Percentiles rank a stretch among this genome's conserved stretches.
Conservation (phyloP, 2,113 vertebrate species). For the Cisticola juncidis region DNA sequence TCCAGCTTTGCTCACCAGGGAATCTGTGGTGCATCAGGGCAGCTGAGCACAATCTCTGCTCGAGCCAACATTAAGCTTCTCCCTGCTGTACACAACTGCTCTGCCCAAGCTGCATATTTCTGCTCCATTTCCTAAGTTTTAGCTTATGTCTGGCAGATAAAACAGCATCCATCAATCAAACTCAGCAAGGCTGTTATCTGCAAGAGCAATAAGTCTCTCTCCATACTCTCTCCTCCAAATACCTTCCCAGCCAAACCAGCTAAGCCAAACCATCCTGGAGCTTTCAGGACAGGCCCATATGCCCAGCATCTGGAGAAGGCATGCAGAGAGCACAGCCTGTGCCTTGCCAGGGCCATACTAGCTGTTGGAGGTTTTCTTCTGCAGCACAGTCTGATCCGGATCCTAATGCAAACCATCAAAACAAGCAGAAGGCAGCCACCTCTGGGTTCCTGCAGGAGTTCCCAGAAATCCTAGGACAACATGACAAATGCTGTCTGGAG, state of each 20-base stretch:
- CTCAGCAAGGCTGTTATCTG: conserved; percentile 37
- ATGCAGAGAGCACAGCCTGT: not conserved
- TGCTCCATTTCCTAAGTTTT: conserved; percentile 29
- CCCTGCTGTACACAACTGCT: not conserved
- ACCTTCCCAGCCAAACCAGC: not conserved
- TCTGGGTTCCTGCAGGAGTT: not conserved
- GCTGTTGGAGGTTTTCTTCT: not conserved
- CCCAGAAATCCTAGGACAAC: not conserved
- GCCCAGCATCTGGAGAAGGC: conserved; percentile 44
- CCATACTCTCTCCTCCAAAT: not conserved
- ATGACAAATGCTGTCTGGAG: not conserved
- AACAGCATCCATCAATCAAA: conserved; percentile 41
- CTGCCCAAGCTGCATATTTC: conserved; percentile 2
- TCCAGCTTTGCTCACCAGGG: not conserved
- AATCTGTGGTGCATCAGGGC: accelerated
- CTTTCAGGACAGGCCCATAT: conserved; percentile 31
- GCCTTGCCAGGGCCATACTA: not conserved
- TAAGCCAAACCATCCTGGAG: not conserved
- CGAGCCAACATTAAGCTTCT: not conserved
- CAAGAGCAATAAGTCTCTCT: not conserved
- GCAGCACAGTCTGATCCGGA: not conserved
- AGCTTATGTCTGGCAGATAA: conserved; percentile 34
- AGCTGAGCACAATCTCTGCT: not conserved
- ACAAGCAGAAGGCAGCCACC: not conserved
- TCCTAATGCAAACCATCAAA: not conserved